phyloP scores from a whole-genome alignment of 2,113 vertebrate genomes.

The Cavia aperea region DNA sequence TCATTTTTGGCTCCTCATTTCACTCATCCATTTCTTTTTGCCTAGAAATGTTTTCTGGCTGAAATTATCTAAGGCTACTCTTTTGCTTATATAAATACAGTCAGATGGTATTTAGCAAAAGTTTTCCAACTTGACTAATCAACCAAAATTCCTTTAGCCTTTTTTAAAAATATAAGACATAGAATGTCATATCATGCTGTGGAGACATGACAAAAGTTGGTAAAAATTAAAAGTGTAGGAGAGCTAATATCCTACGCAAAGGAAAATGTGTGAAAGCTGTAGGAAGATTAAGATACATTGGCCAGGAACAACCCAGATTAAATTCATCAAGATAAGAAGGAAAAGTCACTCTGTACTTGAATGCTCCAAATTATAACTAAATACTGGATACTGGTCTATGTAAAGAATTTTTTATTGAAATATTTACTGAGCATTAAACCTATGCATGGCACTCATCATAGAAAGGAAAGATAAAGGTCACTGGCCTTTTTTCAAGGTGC shows the following conservation, averaged over 20 bases:
- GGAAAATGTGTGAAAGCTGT: neutral
- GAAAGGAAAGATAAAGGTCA: neutral
- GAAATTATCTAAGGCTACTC: neutral
- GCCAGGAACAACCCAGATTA: neutral
- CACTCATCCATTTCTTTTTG: neutral
- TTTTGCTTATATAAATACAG: neutral
- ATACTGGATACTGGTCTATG: neutral
- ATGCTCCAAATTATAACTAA: neutral
- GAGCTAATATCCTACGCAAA: neutral
- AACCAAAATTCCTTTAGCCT: neutral
- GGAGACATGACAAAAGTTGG: neutral
- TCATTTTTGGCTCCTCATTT: neutral
- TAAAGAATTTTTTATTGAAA: constrained; percentile 3
- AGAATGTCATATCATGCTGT: neutral
- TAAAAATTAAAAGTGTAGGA: neutral
- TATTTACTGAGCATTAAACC: constrained; percentile 7
- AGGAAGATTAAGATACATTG: neutral
- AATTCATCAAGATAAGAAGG: neutral
- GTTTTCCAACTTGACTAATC: neutral
- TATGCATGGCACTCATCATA: neutral
- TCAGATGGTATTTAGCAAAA: constrained; percentile 9
- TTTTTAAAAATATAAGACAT: neutral
- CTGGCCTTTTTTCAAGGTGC: neutral
- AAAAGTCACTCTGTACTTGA: neutral
- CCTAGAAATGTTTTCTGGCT: neutral